Percentiles rank a stretch among this genome's conserved stretches.
phyloP scores from a whole-genome alignment of 2,797 vertebrate species.

The Hirundo rustica region DNA sequence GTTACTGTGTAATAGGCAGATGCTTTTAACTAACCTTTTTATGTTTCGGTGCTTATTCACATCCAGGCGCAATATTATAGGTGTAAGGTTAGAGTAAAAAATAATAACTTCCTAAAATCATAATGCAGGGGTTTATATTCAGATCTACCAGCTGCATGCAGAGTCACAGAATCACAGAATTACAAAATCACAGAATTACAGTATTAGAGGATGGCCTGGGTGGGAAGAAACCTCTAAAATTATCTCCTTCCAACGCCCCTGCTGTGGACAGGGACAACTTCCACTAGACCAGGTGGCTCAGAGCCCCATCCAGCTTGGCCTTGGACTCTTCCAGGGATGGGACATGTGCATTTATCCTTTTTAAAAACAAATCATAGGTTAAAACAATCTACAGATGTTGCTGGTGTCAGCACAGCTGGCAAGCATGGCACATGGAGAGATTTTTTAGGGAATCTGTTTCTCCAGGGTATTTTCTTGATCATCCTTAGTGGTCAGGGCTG shows the following conservation, averaged over 20 bases:
- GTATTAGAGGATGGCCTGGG: background rate
- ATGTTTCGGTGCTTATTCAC: background rate
- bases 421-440: rapidly evolving
- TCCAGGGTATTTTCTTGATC: background rate
- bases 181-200: no score
- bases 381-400: background rate
- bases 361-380: background rate
- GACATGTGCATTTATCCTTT: rapidly evolving
- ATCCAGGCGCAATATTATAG: background rate
- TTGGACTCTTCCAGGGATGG: background rate
- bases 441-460: background rate
- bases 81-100: constrained; percentile 35
- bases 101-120: constrained; percentile 3
- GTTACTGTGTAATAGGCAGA: constrained; percentile 1
- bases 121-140: background rate
- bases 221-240: background rate
- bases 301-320: background rate
- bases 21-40: constrained; percentile 17
- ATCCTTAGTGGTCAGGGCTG: background rate
- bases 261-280: background rate
- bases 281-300: background rate
- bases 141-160: background rate
- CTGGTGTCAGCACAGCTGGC: background rate
- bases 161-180: background rate
- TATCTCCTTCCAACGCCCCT: rapidly evolving